Percentiles rank a stretch among this genome's conserved stretches.
Conservation (phyloP, 2,113 vertebrate genomes). For the Micromys minutus region DNA sequence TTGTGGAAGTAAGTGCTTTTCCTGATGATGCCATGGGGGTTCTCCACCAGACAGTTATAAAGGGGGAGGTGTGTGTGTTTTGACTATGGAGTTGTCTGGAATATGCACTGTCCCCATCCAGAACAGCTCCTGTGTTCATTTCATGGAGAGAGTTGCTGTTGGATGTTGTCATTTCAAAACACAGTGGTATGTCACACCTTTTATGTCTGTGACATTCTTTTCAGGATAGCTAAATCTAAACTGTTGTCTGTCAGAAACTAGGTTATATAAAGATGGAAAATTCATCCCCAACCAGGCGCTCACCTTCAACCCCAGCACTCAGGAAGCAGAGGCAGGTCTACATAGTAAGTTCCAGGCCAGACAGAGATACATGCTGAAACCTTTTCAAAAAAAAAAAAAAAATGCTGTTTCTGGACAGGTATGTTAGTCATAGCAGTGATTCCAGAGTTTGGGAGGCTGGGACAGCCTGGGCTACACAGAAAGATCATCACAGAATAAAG, state of each 20-base stretch:
- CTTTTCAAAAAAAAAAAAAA: background rate
- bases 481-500: background rate
- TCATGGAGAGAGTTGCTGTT: background rate
- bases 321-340: background rate
- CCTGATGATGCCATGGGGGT: background rate
- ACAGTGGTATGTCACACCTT: background rate
- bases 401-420: background rate
- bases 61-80: background rate
- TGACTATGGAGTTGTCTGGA: background rate
- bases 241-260: background rate
- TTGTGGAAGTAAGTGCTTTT: background rate
- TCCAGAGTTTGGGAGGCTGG: background rate
- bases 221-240: background rate
- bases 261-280: background rate
- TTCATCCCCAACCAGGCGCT: background rate
- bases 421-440: background rate
- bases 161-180: constrained; percentile 32
- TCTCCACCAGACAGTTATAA: background rate
- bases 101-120: background rate
- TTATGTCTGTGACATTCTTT: background rate
- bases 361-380: background rate
- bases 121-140: background rate
- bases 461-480: background rate
- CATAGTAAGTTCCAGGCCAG: background rate
- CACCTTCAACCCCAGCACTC: background rate